Evolutionary conservation across 2,113 vertebrate genomes (phyloP).

Genomic region (Blennius ocellaris): DNA sequence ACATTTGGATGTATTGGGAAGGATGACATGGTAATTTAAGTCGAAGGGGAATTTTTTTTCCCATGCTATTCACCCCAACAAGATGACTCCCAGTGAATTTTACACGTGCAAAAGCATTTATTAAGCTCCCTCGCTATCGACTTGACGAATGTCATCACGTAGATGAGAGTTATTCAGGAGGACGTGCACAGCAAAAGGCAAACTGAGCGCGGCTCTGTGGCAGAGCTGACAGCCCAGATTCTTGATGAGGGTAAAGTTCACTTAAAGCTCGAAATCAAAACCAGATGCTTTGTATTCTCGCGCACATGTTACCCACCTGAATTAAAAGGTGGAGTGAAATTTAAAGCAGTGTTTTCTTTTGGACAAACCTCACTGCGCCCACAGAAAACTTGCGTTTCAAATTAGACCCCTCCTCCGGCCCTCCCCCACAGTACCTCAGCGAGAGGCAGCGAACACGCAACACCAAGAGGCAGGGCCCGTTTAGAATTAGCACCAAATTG

Average conservation of each 20-base stretch:
- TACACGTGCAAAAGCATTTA: conserved; percentile 45
- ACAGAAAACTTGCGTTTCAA: conserved; percentile 63
- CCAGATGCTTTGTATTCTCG: conserved; percentile 54
- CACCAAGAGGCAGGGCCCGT: conserved; percentile 39
- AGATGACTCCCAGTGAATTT: conserved; percentile 26
- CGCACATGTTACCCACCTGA: conserved; percentile 51
- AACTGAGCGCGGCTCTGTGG: neutral
- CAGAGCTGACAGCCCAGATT: conserved; percentile 50
- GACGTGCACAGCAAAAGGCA: neutral
- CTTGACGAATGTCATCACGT: neutral
- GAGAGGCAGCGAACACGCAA: conserved; percentile 26
- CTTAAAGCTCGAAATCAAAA: conserved; percentile 40
- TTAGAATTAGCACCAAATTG: conserved; percentile 65
- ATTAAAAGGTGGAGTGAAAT: conserved; percentile 47
- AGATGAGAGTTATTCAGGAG: conserved; percentile 7
- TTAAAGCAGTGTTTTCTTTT: conserved; percentile 63
- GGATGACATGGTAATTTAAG: conserved; percentile 37
- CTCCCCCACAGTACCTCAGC: conserved; percentile 20
- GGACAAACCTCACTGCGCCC: conserved; percentile 57
- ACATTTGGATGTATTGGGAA: conserved; percentile 35
- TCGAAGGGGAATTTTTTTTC: conserved; percentile 11
- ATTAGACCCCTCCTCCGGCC: conserved; percentile 36
- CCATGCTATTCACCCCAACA: conserved; percentile 40
- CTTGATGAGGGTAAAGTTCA: conserved; percentile 61
- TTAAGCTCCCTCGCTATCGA: conserved; percentile 19